Evolutionary conservation across 2,888 invertebrate species (phyloP).

Genomic region (Caenorhabditis sinica): DNA sequence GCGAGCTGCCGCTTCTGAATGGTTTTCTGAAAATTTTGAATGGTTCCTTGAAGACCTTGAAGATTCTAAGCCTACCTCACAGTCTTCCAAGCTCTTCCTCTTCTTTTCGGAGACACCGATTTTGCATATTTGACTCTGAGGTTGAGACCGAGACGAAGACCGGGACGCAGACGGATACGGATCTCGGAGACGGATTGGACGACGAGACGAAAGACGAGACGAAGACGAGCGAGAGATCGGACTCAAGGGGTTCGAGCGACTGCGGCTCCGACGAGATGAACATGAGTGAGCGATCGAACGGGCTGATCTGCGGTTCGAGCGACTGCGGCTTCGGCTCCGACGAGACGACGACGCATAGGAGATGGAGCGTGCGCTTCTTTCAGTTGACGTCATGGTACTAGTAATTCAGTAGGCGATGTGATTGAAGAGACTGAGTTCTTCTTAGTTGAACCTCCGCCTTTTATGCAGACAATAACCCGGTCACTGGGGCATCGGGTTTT

Average conservation of each 20-base stretch:
- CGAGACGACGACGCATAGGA: slow-evolving; percentile 1
- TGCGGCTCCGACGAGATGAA: slow-evolving; percentile 8
- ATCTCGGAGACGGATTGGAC: slow-evolving; percentile 20
- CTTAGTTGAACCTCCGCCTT: neutral
- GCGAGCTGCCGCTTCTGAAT: neutral
- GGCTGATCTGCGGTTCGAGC: neutral
- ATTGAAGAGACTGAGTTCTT: neutral
- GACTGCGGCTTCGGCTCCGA: slow-evolving; percentile 15
- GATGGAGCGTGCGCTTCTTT: slow-evolving; percentile 27
- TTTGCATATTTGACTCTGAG: slow-evolving; percentile 8
- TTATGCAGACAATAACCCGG: slow-evolving; percentile 12
- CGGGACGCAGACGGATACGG: too few species aligned
- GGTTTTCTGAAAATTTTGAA: neutral
- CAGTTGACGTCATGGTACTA: slow-evolving; percentile 9
- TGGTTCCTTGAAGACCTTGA: neutral
- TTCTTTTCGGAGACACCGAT: neutral
- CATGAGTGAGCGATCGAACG: slow-evolving; percentile 12
- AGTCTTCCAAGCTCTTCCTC: slow-evolving; percentile 1
- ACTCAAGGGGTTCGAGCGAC: too few species aligned
- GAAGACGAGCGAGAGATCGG: too few species aligned
- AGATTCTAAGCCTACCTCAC: neutral
- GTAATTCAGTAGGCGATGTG: slow-evolving; percentile 21
- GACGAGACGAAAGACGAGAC: too few species aligned
- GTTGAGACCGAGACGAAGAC: slow-evolving; percentile 2
- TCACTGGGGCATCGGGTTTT: neutral